These are phyloP conservation scores for Sesamia nonagrioides DNA, from an alignment of 1,140 invertebrate genomes.

Conservation along the genomic window DNA sequence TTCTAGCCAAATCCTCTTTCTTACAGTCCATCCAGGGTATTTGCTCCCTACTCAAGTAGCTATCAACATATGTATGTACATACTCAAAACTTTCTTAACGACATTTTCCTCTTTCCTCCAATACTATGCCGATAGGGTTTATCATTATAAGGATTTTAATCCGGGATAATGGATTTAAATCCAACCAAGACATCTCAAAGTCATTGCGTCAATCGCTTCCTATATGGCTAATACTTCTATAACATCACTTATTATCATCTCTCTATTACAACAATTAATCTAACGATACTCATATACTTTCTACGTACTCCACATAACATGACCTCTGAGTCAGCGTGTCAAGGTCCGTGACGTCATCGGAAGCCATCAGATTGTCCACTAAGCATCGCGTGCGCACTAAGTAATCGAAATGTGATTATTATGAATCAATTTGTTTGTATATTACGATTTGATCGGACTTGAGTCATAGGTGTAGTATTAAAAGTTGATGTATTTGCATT, in stretches of 20 bases:
- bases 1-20: no score
- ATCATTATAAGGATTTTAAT: no score
- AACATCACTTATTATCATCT: neutral
- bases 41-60: no score
- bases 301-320: neutral
- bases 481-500: neutral
- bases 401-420: conserved; percentile 32
- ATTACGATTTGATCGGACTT: conserved; percentile 26
- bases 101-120: no score
- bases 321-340: conserved; percentile 21
- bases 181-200: no score
- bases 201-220: no score
- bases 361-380: conserved; percentile 13
- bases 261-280: neutral
- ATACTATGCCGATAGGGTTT: no score
- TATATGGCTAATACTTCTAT: no score
- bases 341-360: conserved; percentile 25
- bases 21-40: no score
- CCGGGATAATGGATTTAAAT: no score
- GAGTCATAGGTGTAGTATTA: conserved; percentile 14
- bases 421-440: conserved; percentile 34
- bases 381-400: conserved; percentile 32
- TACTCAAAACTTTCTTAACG: no score
- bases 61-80: no score
- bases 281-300: neutral